Base-by-base conservation (phyloP, 2,888 invertebrate genomes). In the Strigamia crassipes region DNA sequence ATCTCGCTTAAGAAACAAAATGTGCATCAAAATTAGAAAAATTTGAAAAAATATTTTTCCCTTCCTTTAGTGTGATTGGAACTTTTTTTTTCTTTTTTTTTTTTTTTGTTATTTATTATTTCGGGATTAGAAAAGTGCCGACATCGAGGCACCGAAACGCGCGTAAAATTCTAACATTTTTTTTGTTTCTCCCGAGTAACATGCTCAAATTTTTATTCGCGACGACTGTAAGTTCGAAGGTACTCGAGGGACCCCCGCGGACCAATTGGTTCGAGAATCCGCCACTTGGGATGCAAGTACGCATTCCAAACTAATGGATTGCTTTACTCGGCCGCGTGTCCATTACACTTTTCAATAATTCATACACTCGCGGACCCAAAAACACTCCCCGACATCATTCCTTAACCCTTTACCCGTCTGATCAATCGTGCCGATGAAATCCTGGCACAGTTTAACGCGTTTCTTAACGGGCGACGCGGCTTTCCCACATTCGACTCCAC, bases 391-490 rank as follows among this genome's bases (percentile, higher is more conserved):
- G 6, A 51, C 18, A 51, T 18, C 12, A 38, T 15, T 38, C 38
- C 10, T 2, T 10, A 38, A 38, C n/a, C 83, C 83, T 81, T 85
- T 85, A 85, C 89, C 89, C 82, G 88, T 88, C 82, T 88, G 87
- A 83, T 89, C 89, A 66, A 89, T 89, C 27, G 86, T 85, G 15
- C 87, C 86, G 21, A 90, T 84, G 83, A 88, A 89, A 81, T 88
- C 87, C 41, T 86, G 85, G 83, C 88, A 88, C 9, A 87, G 84
- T 84, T 87, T 88, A 61, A 85, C 85, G 56, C 88, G 84, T 83
- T 84, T 84, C 51, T 83, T 82, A 41, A 66, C 81, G 27, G 46
- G 82, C 42, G 79, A 79, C 13, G 81, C 79, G 4, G 2, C 42
- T 42, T 66, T 66, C 9, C 18, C 61, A 12, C 13, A 18, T 18